Percentiles rank a stretch among this genome's conserved stretches.
These are phyloP conservation scores for Solenopsis invicta DNA, from an alignment of 1,140 invertebrate genomes.

Conservation along the genomic window DNA sequence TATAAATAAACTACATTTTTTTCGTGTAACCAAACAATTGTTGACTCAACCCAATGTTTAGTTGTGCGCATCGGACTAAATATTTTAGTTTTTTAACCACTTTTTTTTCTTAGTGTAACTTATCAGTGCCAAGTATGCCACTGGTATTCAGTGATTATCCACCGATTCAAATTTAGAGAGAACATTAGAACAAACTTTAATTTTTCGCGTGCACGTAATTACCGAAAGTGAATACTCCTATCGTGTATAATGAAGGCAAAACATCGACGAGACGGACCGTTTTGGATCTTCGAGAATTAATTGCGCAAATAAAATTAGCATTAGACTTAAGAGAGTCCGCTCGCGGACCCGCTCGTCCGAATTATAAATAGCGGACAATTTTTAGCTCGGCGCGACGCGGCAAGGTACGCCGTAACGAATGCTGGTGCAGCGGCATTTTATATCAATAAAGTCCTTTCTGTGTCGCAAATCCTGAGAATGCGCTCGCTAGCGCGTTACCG, in stretches of 20 bases:
- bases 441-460: constrained; percentile 58
- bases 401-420: constrained; percentile 12
- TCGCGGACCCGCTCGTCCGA: neutral
- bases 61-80: too few relatives aligned
- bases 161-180: too few relatives aligned
- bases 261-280: neutral
- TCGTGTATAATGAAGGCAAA: neutral
- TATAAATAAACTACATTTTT: too few relatives aligned
- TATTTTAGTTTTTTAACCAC: too few relatives aligned
- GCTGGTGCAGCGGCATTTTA: constrained; percentile 35
- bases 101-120: too few relatives aligned
- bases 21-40: too few relatives aligned
- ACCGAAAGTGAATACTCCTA: neutral
- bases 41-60: too few relatives aligned
- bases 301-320: constrained; percentile 30
- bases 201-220: neutral
- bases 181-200: constrained; percentile 4
- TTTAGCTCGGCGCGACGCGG: neutral
- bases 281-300: neutral
- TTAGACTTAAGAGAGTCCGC: neutral
- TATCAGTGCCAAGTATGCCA: too few relatives aligned
- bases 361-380: constrained; percentile 31
- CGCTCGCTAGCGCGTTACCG: neutral
- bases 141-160: too few relatives aligned
- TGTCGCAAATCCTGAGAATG: constrained; percentile 40